A percentile compares a stretch with the other conserved stretches of the same genome.
Evolutionary conservation across 2,113 vertebrate genomes (phyloP).

Genomic region (Zosterops pallidus): DNA sequence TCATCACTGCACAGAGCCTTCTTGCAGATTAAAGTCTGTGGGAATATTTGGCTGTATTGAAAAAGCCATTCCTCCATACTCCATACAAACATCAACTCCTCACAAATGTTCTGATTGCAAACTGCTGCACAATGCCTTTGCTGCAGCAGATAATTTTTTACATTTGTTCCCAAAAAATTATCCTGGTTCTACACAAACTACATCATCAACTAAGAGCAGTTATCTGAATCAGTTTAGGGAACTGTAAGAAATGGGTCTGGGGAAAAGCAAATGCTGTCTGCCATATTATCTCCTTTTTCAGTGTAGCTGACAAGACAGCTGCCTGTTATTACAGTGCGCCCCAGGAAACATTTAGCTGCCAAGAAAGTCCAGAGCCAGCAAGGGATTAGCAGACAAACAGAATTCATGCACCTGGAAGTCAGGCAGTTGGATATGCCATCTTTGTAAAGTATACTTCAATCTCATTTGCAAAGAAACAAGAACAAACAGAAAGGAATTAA

Average conservation of each 20-base stretch:
- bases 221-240: neutral
- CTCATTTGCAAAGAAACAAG: slow-evolving; percentile 68
- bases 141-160: neutral
- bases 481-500: slow-evolving; percentile 45
- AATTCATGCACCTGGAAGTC: slow-evolving; percentile 77
- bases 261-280: slow-evolving; percentile 46
- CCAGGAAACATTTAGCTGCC: slow-evolving; percentile 75
- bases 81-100: neutral
- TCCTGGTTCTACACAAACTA: neutral
- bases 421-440: slow-evolving; percentile 37
- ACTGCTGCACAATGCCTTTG: neutral
- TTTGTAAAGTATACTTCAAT: slow-evolving; percentile 53
- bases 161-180: slow-evolving; percentile 3
- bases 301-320: slow-evolving; percentile 74
- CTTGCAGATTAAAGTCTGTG: neutral
- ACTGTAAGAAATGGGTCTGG: neutral
- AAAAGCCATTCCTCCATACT: neutral
- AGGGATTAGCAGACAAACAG: slow-evolving; percentile 74
- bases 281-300: slow-evolving; percentile 71
- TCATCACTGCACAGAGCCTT: neutral
- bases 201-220: neutral
- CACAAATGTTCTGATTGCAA: neutral
- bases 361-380: slow-evolving; percentile 52
- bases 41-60: neutral
- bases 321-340: slow-evolving; percentile 75